phyloP scores from a whole-genome alignment of 2,113 vertebrate genomes.

The Rhynchomys soricoides region DNA sequence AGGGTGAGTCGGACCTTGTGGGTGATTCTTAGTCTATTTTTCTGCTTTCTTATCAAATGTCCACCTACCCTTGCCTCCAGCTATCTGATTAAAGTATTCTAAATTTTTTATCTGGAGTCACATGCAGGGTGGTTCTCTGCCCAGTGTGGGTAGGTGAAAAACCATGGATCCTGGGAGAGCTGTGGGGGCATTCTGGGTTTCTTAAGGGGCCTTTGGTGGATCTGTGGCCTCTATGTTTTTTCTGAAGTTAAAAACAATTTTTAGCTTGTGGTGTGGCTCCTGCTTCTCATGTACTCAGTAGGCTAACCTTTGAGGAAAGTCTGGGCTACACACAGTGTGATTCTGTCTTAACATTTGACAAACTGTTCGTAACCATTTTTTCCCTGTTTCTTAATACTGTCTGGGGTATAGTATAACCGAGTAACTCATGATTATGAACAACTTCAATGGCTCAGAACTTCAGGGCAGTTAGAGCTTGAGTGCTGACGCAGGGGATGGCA shows the following conservation, averaged over 20 bases:
- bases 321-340: background rate
- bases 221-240: background rate
- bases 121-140: background rate
- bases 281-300: background rate
- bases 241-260: background rate
- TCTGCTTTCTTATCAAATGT: background rate
- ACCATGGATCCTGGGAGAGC: background rate
- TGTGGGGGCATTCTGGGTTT: background rate
- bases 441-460: background rate
- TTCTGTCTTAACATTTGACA: background rate
- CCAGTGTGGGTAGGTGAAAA: background rate
- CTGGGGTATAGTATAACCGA: background rate
- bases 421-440: background rate
- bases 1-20: background rate
- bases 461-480: background rate
- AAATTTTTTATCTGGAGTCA: conserved; percentile 7
- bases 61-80: background rate
- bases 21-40: background rate
- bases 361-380: background rate
- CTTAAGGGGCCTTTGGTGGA: background rate
- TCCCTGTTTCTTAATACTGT: background rate
- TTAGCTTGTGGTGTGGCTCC: background rate
- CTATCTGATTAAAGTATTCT: background rate
- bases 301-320: background rate
- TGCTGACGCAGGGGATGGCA: background rate